Evolutionary conservation across 2,797 vertebrate species (phyloP).

Genomic region (Artibeus lituratus): DNA sequence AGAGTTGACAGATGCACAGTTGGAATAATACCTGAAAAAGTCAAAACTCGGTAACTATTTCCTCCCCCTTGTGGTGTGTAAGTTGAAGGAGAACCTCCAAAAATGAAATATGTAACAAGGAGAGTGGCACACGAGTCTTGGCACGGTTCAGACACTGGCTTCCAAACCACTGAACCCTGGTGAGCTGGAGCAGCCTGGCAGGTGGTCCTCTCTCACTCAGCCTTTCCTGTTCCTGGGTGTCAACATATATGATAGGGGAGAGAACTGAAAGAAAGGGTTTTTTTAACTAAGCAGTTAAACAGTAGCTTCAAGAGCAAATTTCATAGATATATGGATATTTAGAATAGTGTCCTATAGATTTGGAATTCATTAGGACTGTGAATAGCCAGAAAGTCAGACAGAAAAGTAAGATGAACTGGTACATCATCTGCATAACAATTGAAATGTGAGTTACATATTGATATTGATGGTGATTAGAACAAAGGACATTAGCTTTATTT

Average conservation of each 20-base stretch:
- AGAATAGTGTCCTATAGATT: neutral
- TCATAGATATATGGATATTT: constrained; percentile 6
- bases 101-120: neutral
- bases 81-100: neutral
- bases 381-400: neutral
- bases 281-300: neutral
- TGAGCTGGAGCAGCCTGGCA: neutral
- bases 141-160: neutral
- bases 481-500: neutral
- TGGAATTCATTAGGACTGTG: neutral
- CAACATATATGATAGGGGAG: neutral
- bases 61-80: neutral
- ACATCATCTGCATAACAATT: neutral
- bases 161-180: neutral
- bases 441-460: neutral
- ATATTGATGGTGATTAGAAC: neutral
- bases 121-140: neutral
- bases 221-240: neutral
- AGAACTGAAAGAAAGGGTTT: neutral
- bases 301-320: neutral
- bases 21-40: neutral
- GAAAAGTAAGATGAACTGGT: neutral
- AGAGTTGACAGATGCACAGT: neutral
- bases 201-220: neutral
- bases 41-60: neutral